Percentiles rank a stretch among this genome's conserved stretches.
These are phyloP conservation scores for Scolanthus callimorphus DNA, from an alignment of 92 coral and sea anemone species.

Conservation along the genomic window DNA sequence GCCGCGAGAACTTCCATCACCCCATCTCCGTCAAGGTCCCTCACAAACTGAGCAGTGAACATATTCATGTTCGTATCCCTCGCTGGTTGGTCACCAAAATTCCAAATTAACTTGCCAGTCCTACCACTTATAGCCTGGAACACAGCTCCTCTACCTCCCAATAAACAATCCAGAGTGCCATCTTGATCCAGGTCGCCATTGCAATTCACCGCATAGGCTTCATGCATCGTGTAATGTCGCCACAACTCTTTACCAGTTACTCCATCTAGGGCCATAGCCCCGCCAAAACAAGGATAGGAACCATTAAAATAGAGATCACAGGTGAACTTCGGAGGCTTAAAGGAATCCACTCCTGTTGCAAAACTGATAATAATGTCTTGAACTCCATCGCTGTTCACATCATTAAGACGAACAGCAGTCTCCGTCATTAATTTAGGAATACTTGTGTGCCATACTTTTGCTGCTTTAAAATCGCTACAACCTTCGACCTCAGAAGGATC, in stretches of 20 bases:
- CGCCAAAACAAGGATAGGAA: constrained; percentile 93
- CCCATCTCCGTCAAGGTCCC: constrained; percentile 94
- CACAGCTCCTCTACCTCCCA: constrained; percentile 90
- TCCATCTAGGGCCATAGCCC: constrained; percentile 86
- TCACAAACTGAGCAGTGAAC: constrained; percentile 90
- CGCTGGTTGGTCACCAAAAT: constrained; percentile 77
- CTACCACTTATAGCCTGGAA: constrained; percentile 84
- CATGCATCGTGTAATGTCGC: constrained; percentile 97
- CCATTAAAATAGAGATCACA: constrained; percentile 95
- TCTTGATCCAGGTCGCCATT: constrained; percentile 89
- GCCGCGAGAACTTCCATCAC: constrained; percentile 77
- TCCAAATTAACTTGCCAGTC: constrained; percentile 78
- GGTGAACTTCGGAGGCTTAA: constrained; percentile 65
- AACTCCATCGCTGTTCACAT: constrained; percentile 85
- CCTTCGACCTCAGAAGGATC: constrained; percentile 46
- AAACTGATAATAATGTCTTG: constrained; percentile 86
- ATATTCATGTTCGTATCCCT: constrained; percentile 76
- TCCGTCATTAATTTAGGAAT: constrained; percentile 95
- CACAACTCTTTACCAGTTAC: constrained; percentile 81
- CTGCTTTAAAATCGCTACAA: constrained; percentile 50
- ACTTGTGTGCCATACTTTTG: constrained; percentile 73
- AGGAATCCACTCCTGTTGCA: constrained; percentile 94
- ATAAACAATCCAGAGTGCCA: constrained; percentile 86
- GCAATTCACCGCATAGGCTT: constrained; percentile 88
- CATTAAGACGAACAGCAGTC: constrained; percentile 91